Base-by-base conservation (phyloP, 2,797 vertebrate species). In the Steatocranus sp. region DNA sequence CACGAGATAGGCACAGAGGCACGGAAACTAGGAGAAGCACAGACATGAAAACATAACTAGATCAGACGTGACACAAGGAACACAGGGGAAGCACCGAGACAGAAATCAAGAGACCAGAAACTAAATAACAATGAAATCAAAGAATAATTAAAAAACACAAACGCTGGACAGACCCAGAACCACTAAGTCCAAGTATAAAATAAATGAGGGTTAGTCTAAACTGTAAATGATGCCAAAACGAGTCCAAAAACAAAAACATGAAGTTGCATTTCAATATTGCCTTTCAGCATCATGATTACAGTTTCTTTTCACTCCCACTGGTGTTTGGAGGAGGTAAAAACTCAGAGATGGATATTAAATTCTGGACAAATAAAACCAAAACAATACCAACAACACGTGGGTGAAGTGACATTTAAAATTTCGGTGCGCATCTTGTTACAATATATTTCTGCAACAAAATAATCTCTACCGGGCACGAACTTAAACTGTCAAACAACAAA, bases 1-100 rank as follows among this genome's bases (percentile, higher is more conserved):
- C 9, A 58, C 0, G 6, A 34, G 51, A 27, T 5, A 15, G 51
- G 51, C 51, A 54, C 51, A 27, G 23, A 54, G 54, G 34, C 54
- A 58, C 14, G 6, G 4, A 58, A 34, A 34, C 0, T 34, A n/a
- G 17, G 10, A 0, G 30, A 1, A 11, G 56, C 17, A n/a, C 17
- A 7, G 10, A 0, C 30, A 11, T 34, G 17, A 61, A 61, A 61
- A 61, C 56, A 34, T 34, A 1, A 34, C 17, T 34, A 61, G 56
- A n/a, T 61, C 56, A n/a, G 56, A 34, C 1, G 10, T n/a, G 56
- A 34, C 30, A 0, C 17, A 61, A 7, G 17, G 56, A 61, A 61
- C 10, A 32, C 3, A 18, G 5, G 27, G 27, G 27, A 58, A 58
- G 27, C 54, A 58, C 27, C 6, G 5, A 32, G 17, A 34, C 30